These are phyloP conservation scores for Magallana ariakensis DNA, from an alignment of 1,140 invertebrate species.

Conservation along the genomic window DNA sequence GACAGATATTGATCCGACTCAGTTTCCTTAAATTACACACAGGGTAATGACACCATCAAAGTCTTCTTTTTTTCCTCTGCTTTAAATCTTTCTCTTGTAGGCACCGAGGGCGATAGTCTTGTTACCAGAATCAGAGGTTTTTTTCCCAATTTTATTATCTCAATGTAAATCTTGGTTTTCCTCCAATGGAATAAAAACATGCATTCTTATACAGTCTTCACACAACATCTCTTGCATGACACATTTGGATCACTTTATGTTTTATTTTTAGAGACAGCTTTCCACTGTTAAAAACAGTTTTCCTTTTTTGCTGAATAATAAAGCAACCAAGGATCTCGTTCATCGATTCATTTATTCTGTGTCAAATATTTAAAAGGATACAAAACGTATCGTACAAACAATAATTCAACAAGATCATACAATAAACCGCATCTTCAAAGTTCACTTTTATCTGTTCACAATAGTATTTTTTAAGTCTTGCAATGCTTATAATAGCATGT, in stretches of 20 bases:
- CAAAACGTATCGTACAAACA: neutral
- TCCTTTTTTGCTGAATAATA: neutral
- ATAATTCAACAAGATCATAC: neutral
- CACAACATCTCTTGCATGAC: slow-evolving; percentile 24
- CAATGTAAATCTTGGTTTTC: neutral
- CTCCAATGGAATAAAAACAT: neutral
- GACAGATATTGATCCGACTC: neutral
- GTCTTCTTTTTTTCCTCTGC: slow-evolving; percentile 8
- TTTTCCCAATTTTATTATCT: neutral
- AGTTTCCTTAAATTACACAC: slow-evolving; percentile 5
- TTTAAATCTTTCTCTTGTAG: neutral
- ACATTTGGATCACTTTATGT: neutral
- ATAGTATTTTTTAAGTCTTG: too few species aligned
- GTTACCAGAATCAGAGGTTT: neutral
- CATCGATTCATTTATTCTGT: slow-evolving; percentile 22
- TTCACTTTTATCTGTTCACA: neutral
- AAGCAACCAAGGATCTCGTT: neutral
- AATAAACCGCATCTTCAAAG: neutral
- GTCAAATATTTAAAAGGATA: slow-evolving; percentile 22
- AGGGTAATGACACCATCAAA: slow-evolving; percentile 32
- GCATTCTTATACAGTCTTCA: neutral
- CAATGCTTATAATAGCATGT: too few species aligned
- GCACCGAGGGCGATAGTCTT: neutral
- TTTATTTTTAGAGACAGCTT: neutral
- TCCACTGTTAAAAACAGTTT: neutral